These are phyloP conservation scores for Prolemur simus DNA, from an alignment of 2,113 vertebrate species.

Conservation along the genomic window DNA sequence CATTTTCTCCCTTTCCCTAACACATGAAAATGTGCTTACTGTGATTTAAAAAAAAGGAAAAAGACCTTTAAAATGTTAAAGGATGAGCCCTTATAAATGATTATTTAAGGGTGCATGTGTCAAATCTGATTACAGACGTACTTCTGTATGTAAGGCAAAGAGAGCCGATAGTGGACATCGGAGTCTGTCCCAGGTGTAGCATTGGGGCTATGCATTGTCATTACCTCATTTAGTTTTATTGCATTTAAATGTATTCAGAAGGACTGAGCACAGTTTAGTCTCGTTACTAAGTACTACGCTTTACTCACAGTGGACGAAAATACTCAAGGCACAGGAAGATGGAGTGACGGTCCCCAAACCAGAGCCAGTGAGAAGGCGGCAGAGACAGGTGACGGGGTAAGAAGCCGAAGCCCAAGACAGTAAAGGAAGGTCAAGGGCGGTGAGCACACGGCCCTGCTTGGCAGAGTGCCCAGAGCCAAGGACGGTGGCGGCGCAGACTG, in stretches of 20 bases:
- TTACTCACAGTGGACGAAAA: neutral
- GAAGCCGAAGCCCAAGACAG: neutral
- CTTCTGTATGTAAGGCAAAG: neutral
- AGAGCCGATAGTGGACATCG: neutral
- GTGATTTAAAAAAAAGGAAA: neutral
- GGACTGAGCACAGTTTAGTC: neutral
- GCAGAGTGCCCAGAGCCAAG: fast-evolving
- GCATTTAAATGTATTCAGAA: neutral
- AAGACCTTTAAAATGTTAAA: neutral
- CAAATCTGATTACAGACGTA: neutral
- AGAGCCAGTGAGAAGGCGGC: neutral
- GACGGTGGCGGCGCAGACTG: fast-evolving
- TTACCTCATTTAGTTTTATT: neutral
- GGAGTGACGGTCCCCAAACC: neutral
- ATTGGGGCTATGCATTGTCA: neutral
- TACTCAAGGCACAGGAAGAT: neutral
- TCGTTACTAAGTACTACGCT: neutral
- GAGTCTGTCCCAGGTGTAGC: neutral
- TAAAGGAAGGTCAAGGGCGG: neutral
- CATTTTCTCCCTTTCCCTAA: neutral
- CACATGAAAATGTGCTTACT: neutral
- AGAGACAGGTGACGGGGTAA: neutral
- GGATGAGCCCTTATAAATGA: neutral
- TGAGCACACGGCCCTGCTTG: fast-evolving
- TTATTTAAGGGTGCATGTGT: fast-evolving